phyloP scores from a whole-genome alignment of 2,888 invertebrate genomes.

The Deroplatys truncata region DNA sequence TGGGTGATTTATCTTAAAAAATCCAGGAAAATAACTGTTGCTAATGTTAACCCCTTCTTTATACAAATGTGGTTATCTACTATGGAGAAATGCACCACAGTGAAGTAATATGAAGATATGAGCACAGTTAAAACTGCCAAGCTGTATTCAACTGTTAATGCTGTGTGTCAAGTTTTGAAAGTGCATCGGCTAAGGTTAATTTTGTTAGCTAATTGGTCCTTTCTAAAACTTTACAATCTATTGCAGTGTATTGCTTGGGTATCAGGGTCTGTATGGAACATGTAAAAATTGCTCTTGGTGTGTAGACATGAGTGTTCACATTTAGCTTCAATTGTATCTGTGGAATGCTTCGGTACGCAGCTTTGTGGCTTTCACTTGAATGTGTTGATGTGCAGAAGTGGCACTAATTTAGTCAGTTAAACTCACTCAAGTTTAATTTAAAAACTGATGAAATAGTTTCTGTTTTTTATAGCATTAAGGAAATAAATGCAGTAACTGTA shows the following conservation, averaged over 20 bases:
- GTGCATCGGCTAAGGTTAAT: no score
- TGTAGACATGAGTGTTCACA: constrained; percentile 3
- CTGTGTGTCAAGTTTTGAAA: background rate
- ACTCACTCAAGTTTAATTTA: background rate
- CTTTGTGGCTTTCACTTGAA: constrained; percentile 27
- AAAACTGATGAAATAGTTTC: background rate
- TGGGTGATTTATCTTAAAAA: background rate
- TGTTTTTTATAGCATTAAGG: background rate
- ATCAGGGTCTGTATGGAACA: background rate
- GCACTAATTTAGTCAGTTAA: background rate
- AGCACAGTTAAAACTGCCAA: background rate
- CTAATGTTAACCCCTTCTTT: background rate
- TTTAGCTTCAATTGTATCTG: constrained; percentile 14
- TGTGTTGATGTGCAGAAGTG: background rate
- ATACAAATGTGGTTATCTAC: no score
- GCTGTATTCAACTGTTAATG: background rate
- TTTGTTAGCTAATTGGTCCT: background rate
- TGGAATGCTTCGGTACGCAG: constrained; percentile 30
- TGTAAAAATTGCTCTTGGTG: background rate
- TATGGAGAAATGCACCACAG: no score
- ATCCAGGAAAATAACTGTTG: background rate
- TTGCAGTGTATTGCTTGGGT: background rate
- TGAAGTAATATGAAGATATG: background rate
- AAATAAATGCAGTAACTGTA: background rate
- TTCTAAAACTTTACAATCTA: background rate